Conservation (phyloP, 1,140 invertebrate genomes). For the Drosophila mayri region DNA sequence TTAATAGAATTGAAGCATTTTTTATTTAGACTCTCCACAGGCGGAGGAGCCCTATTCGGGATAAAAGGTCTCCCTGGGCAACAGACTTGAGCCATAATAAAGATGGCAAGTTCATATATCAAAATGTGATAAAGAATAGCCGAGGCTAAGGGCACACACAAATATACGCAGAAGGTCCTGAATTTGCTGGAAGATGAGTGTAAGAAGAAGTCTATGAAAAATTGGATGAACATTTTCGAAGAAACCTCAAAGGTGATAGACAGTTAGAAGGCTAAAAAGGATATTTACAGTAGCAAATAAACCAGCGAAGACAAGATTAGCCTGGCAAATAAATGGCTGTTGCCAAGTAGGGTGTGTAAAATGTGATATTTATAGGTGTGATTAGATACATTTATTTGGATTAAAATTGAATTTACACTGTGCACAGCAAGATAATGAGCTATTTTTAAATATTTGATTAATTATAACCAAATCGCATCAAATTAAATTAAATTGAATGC, state of each 20-base stretch:
- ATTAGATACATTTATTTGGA: background rate
- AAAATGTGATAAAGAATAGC: conserved; percentile 43
- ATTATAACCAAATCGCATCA: background rate
- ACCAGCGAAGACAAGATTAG: conserved; percentile 7
- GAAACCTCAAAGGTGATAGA: conserved; percentile 19
- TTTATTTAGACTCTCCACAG: conserved; percentile 54
- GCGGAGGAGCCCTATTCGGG: conserved; percentile 13
- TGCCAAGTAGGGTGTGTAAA: background rate
- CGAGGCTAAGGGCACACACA: background rate
- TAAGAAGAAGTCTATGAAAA: conserved; percentile 1
- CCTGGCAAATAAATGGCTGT: conserved; percentile 8
- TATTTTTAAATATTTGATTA: too few species aligned
- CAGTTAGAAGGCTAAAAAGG: background rate
- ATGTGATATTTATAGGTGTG: conserved; percentile 3
- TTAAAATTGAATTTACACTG: conserved; percentile 1
- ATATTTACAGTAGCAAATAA: background rate
- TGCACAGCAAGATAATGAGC: background rate
- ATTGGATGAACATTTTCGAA: conserved; percentile 36
- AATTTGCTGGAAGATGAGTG: background rate
- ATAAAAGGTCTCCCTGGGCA: conserved; percentile 68
- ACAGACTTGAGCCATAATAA: conserved; percentile 55
- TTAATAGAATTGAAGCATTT: conserved; percentile 73
- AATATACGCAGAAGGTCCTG: background rate
- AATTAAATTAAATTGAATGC: background rate
- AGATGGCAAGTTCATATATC: conserved; percentile 57